Base-by-base conservation (phyloP, 2,113 vertebrate genomes). In the Deroptyus accipitrinus region DNA sequence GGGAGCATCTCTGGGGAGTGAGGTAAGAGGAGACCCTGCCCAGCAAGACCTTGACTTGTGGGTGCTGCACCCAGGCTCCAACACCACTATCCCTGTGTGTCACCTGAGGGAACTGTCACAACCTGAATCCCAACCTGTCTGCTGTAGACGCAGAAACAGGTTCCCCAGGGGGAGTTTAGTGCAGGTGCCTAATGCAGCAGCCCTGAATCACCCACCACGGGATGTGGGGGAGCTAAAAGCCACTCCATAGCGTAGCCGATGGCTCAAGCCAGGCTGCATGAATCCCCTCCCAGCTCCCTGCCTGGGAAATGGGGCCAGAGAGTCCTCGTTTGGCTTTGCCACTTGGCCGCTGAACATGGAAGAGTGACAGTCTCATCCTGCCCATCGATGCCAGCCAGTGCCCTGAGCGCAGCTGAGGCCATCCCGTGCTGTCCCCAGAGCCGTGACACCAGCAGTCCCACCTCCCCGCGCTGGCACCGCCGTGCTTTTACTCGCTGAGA, bases 101-200 rank as follows among this genome's bases (percentile, higher is more conserved):
- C 39, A 9, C 77, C 11, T 1, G 0, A 11, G 41, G 42, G 91
- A 31, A 6, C 42, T 4, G 75, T 15, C 46, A 75, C 14, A 75
- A 19, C 37, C 8, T 1, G 44, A 61, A 46, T 19, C 74, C 69
- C 42, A 1, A n/a, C 0, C 63, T 39, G 35, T 13, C 64, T 42
- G 39, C 68, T 2, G 1, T 12, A 68, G 75, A 55, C 74, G n/a
- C 44, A 4, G 48, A 51, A 77, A 62, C 61, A 68, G 46, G 13
- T 3, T 78, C 87, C 74, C 78, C 73, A 5, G 84, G 42, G 78
- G 57, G 74, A 49, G 91, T 75, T 78, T 35, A 90, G 95, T 37
- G 67, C 92, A 94, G 94, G 92, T 95, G 92, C 96, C 67, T 83
- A 90, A 97, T 59, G 72, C 90, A 81, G 83, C 88, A 96, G 88